Conservation (phyloP, 30 jellyfish, hydroid and myxozoan genomes). For the Aurelia coerulea region DNA sequence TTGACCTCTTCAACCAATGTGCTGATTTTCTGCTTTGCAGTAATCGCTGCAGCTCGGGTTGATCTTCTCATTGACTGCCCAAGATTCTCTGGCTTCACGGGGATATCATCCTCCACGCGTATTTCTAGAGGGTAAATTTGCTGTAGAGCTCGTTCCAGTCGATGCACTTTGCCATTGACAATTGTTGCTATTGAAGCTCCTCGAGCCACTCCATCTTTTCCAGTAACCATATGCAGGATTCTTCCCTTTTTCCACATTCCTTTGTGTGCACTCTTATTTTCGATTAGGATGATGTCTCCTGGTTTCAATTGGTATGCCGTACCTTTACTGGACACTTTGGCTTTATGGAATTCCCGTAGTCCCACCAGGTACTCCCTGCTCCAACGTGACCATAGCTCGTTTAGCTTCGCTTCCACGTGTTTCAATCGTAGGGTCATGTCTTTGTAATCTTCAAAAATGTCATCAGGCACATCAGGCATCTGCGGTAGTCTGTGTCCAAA, state of each 20-base stretch:
- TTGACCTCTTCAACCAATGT: conserved; percentile 4
- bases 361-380: conserved; percentile 38
- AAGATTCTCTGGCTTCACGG: background rate
- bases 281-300: conserved; percentile 41
- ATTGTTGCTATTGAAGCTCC: conserved; percentile 29
- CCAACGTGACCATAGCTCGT: conserved; percentile 39
- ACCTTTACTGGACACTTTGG: background rate
- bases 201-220: conserved; percentile 22
- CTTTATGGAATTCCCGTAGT: conserved; percentile 39
- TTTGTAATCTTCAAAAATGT: conserved; percentile 13
- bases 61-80: background rate
- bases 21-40: conserved; percentile 53
- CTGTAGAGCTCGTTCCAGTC: conserved; percentile 65
- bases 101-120: background rate
- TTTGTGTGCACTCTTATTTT: conserved; percentile 40
- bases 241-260: conserved; percentile 64
- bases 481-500: conserved; percentile 30
- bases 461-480: conserved; percentile 36
- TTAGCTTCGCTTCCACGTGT: conserved; percentile 12
- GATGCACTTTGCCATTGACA: conserved; percentile 21
- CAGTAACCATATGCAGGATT: conserved; percentile 21
- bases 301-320: conserved; percentile 6
- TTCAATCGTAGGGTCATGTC: background rate
- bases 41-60: background rate
- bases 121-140: conserved; percentile 37